Evolutionary conservation across 2,113 vertebrate species (phyloP), one percentile per base, ranked within the genome.

Genomic region (Gadus chalcogrammus): DNA sequence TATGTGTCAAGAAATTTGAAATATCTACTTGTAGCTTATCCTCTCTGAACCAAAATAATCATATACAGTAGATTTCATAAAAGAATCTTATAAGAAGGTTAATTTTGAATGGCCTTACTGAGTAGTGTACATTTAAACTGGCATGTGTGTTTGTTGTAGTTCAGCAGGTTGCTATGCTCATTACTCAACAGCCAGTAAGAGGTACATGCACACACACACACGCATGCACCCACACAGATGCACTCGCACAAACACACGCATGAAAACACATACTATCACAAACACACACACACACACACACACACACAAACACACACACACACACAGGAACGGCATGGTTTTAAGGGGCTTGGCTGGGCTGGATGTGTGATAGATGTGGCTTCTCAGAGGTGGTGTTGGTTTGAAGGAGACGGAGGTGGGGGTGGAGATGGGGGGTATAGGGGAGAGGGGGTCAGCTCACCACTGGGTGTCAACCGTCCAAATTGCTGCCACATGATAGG

Each of bases 291-390:
- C 42, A 48, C 42, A 48, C 42, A 48, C 6, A 48, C 42, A 9
- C 42, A 48, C 12, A 48, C 42, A 48, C 42, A 9, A 11, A 71
- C 35, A 61, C 31, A 69, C 28, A 61, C 68, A 61, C 42, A 28
- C 38, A 55, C 42, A 55, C 53, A 75, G 15, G 18, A 9, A 28
- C 63, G 3, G 61, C 18, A 12, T 12, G 60, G n/a, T 18, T 61
- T 87, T 88, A 86, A 87, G 82, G 80, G 74, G 80, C 78, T 68
- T 69, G 65, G 80, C 74, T 80, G 71, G 70, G 24, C 75, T 75
- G 82, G 76, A 70, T 73, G 64, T 56, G 75, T 24, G 31, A 88
- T 85, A 90, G 85, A 90, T 91, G 90, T 90, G 89, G 90, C 85
- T 91, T 87, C 79, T 71, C 61, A 70, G 73, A 79, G 85, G 74